Conservation (phyloP, 2,888 invertebrate species). For the Cerastis rubricosa region DNA sequence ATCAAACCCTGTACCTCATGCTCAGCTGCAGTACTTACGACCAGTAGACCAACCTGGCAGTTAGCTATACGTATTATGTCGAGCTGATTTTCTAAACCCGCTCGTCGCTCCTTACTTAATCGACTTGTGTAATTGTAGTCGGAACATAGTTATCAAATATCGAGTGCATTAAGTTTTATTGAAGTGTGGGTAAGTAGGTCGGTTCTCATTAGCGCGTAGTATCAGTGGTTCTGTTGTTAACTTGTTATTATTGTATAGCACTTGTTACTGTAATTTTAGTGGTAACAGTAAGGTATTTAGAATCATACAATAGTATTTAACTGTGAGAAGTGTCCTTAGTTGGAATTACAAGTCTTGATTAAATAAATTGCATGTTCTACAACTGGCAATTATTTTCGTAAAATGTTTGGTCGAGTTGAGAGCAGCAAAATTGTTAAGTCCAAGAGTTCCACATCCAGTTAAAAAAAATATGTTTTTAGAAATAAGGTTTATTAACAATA, state of each 20-base stretch:
- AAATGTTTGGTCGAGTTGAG: not conserved
- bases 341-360: not conserved
- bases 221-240: constrained; percentile 29
- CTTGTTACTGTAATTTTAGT: constrained; percentile 28
- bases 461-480: no score
- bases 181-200: constrained; percentile 62
- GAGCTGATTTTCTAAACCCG: constrained; percentile 1
- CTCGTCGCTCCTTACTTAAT: constrained; percentile 40
- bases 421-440: not conserved
- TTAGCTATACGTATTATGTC: not conserved
- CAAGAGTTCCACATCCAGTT: not conserved
- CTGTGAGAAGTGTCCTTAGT: constrained; percentile 21
- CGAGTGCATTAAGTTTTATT: constrained; percentile 68
- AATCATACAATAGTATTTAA: constrained; percentile 24
- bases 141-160: constrained; percentile 71
- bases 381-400: not conserved
- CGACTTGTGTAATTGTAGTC: constrained; percentile 64
- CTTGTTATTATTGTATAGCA: constrained; percentile 17
- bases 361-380: constrained; percentile 1
- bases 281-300: constrained; percentile 12
- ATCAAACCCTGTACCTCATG: not conserved
- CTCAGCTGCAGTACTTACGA: not conserved
- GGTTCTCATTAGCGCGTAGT: constrained; percentile 60
- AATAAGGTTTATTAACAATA: no score
- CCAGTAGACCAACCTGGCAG: not conserved